Evolutionary conservation across 2,113 vertebrate genomes (phyloP), one percentile per base, ranked within the genome.

Genomic region (Scortum barcoo): DNA sequence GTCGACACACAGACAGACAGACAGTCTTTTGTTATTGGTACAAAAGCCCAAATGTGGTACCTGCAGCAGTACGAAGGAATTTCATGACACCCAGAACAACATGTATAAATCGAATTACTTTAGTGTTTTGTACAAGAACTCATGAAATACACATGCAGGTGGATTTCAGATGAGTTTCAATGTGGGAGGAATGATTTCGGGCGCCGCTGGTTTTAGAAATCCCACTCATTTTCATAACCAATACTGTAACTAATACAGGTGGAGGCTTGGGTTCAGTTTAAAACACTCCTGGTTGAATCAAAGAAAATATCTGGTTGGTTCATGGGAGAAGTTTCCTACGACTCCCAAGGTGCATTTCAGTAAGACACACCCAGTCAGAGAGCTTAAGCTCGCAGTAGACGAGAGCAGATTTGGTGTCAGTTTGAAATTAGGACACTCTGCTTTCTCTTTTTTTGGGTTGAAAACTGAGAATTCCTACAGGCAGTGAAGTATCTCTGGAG

Each of bases 11-110:
- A 26, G 19, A 58, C 22, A 67, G 7, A 38, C 19, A 62, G 17
- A 61, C 44, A 66, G 40, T 58, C 8, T 72, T 72, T 61, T 48
- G 22, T n/a, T 62, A n/a, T 66, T 30, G 13, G 50, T 22, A 38
- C 5, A 57, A 9, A 44, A 22, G 48, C n/a, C 48, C 58, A 11
- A 5, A 7, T 67, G n/a, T 48, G 3, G 2, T 33, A 61, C 57
- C 40, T 1, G 7, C 44, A 75, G 66, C 7, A 6, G 38, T 46
- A 19, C 60, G 8, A 60, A 33, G 78, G 44, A 30, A 66, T 79
- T 26, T 40, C 5, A 58, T n/a, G 14, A 33, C 7, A 22, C 12
- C 3, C 38, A 51, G 46, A n/a, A n/a, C n/a, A n/a, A 5, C 19
- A 20, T 70, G 46, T 26, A 67, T 13, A 81, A 81, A 48, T 65